These are phyloP conservation scores for Gonatopus flavifemur DNA, from an alignment of 1,140 invertebrate species.

Conservation along the genomic window DNA sequence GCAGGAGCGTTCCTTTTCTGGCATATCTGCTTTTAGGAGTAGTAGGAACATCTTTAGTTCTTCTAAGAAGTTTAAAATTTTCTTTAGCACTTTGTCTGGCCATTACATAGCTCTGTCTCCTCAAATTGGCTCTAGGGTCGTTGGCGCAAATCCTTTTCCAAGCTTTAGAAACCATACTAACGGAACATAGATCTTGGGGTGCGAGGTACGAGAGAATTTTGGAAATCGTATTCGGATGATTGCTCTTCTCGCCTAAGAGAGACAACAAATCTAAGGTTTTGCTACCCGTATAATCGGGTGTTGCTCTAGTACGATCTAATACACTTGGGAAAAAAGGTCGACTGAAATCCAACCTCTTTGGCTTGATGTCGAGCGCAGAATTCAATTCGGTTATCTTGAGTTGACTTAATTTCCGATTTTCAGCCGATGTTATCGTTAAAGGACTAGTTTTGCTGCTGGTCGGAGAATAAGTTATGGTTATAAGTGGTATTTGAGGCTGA, in stretches of 20 bases:
- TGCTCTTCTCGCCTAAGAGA: constrained; percentile 46
- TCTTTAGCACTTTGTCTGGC: constrained; percentile 48
- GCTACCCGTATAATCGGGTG: constrained; percentile 36
- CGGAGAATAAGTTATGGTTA: constrained; percentile 28
- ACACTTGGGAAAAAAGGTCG: constrained; percentile 15
- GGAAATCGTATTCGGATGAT: constrained; percentile 42
- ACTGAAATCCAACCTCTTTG: constrained; percentile 46
- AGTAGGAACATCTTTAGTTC: constrained; percentile 31
- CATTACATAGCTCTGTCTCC: constrained; percentile 40
- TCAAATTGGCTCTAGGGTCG: constrained; percentile 38
- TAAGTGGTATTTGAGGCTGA: background rate
- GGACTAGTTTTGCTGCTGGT: constrained; percentile 28
- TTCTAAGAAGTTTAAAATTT: constrained; percentile 41
- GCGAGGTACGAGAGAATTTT: constrained; percentile 44
- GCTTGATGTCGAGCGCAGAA: constrained; percentile 32
- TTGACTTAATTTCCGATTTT: constrained; percentile 28
- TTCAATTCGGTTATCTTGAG: constrained; percentile 27
- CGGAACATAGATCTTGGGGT: constrained; percentile 44
- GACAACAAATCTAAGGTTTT: constrained; percentile 42
- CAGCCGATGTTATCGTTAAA: constrained; percentile 11
- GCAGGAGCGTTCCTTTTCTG: constrained; percentile 41
- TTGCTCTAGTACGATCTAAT: constrained; percentile 20
- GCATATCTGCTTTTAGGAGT: constrained; percentile 41
- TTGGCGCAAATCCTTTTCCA: constrained; percentile 44
- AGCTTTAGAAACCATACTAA: constrained; percentile 48